Percentiles rank a stretch among this genome's conserved stretches.
Conservation (phyloP, 2,888 invertebrate genomes). For the Sisyra terminalis region DNA sequence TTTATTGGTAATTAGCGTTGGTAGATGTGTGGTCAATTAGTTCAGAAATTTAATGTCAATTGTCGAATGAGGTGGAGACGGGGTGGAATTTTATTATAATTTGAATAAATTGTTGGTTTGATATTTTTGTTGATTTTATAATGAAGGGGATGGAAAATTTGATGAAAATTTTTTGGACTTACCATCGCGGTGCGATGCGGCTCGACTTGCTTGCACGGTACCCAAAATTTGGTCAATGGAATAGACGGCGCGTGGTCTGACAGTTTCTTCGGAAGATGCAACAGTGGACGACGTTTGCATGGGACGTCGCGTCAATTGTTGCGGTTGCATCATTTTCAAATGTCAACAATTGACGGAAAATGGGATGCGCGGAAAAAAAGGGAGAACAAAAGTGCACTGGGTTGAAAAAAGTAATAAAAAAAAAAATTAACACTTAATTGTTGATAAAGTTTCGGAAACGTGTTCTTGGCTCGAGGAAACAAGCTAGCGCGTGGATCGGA, state of each 20-base stretch:
- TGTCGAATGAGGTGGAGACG: too few species aligned
- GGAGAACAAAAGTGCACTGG: not conserved
- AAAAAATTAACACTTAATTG: too few species aligned
- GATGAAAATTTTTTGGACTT: conserved; percentile 11
- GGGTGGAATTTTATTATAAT: too few species aligned
- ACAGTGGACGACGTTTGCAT: not conserved
- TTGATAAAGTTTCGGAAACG: too few species aligned
- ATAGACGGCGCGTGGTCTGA: conserved; percentile 23
- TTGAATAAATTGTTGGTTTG: too few species aligned
- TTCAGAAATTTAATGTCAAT: too few species aligned
- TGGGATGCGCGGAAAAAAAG: not conserved
- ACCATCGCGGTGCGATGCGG: conserved; percentile 16
- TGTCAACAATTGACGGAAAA: not conserved
- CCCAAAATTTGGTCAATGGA: conserved; percentile 29
- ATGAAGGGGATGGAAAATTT: too few species aligned
- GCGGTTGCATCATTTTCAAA: conserved; percentile 5
- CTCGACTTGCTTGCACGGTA: conserved; percentile 16
- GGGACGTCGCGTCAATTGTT: conserved; percentile 1
- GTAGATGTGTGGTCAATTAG: too few species aligned
- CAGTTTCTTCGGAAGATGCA: conserved; percentile 16
- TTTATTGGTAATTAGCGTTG: too few species aligned
- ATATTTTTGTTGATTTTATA: too few species aligned
- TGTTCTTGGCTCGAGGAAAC: too few species aligned
- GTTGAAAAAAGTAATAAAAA: not conserved
- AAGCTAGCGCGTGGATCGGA: too few species aligned